These are phyloP conservation scores for Erebia ligea DNA, from an alignment of 2,888 invertebrate species.

Conservation along the genomic window DNA sequence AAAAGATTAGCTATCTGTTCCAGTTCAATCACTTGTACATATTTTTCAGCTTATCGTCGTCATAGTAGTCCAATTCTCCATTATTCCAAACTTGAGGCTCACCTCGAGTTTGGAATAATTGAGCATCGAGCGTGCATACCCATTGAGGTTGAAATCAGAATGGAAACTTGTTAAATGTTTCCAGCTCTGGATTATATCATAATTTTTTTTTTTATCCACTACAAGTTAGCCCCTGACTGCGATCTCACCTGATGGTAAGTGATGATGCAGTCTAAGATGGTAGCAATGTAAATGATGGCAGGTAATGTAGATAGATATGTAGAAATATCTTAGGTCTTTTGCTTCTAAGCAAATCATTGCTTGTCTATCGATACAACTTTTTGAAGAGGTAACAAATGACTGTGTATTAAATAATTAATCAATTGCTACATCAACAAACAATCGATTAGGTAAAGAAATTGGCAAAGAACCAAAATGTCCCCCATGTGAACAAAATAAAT, in stretches of 20 bases:
- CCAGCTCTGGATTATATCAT: too few relatives aligned
- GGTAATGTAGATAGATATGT: too few relatives aligned
- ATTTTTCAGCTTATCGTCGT: not conserved
- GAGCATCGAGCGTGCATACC: not conserved
- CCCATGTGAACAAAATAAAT: not conserved
- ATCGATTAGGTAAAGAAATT: conserved; percentile 11
- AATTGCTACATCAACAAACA: conserved; percentile 12
- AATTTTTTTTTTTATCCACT: too few relatives aligned
- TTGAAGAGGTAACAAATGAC: not conserved
- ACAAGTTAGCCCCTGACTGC: too few relatives aligned
- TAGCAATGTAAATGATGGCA: too few relatives aligned
- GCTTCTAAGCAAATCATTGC: not conserved
- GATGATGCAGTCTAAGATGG: too few relatives aligned
- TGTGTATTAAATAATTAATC: conserved; percentile 12
- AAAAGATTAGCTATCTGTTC: not conserved
- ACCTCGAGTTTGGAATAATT: too few relatives aligned
- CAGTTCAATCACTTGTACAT: not conserved
- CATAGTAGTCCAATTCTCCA: not conserved
- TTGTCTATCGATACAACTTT: not conserved
- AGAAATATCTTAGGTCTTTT: too few relatives aligned
- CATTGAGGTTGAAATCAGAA: not conserved
- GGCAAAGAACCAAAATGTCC: conserved; percentile 5
- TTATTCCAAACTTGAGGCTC: not conserved
- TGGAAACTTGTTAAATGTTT: not conserved
- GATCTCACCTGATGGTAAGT: too few relatives aligned